phyloP scores from a whole-genome alignment of 2,797 vertebrate genomes.

The Ptychadena robeensis region DNA sequence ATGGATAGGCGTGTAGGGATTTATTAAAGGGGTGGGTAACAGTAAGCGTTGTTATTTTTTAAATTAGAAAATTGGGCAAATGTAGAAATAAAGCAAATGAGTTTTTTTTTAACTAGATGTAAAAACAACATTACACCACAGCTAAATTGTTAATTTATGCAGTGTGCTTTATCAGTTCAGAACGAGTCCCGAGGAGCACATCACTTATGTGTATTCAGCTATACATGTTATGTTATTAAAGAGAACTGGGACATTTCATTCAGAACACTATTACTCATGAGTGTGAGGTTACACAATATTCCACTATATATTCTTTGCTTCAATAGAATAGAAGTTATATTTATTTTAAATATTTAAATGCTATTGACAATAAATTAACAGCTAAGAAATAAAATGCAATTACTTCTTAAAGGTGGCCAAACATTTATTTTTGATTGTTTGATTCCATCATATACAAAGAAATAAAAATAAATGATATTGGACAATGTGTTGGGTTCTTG shows the following conservation, averaged over 20 bases:
- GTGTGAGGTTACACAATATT: slow-evolving; percentile 8
- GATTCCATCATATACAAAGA: too few species aligned
- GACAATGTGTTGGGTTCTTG: too few species aligned
- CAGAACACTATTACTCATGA: slow-evolving; percentile 37
- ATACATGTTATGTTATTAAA: slow-evolving; percentile 42
- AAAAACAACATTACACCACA: slow-evolving; percentile 50
- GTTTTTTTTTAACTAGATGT: slow-evolving; percentile 40
- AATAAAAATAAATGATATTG: too few species aligned
- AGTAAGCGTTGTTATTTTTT: slow-evolving; percentile 27
- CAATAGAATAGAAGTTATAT: slow-evolving; percentile 4
- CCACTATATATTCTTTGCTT: neutral
- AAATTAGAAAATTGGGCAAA: slow-evolving; percentile 48
- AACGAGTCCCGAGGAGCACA: slow-evolving; percentile 37
- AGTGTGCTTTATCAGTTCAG: slow-evolving; percentile 47
- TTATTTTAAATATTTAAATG: too few species aligned
- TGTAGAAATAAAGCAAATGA: slow-evolving; percentile 37
- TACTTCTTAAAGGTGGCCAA: too few species aligned
- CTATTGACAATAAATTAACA: too few species aligned
- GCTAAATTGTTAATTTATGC: slow-evolving; percentile 55
- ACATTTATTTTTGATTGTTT: too few species aligned
- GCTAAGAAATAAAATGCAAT: too few species aligned
- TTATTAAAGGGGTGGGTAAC: slow-evolving; percentile 32
- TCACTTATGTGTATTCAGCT: slow-evolving; percentile 37
- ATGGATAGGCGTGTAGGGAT: slow-evolving; percentile 41
- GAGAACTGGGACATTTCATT: slow-evolving; percentile 46